phyloP scores from a whole-genome alignment of 2,797 vertebrate species.

The Poecile montanus region DNA sequence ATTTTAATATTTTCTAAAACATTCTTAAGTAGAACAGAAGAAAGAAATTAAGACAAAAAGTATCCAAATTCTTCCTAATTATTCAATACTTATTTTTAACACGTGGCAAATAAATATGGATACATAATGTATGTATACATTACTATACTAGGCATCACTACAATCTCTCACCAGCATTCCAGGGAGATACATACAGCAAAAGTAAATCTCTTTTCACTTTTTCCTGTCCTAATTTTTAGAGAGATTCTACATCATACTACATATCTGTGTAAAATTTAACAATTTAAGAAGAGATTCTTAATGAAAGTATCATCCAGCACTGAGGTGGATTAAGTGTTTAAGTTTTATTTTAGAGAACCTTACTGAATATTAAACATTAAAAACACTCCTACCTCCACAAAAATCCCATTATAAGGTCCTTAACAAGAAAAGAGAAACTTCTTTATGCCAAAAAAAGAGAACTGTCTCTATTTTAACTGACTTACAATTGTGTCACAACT shows the following conservation, averaged over 20 bases:
- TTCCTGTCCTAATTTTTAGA: not conserved
- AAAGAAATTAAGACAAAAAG: not conserved
- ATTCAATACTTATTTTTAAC: not conserved
- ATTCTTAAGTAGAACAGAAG: not conserved
- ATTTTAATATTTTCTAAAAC: not conserved
- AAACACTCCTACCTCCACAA: not conserved
- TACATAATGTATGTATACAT: not conserved
- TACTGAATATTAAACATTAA: not conserved
- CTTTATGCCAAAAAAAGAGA: not conserved
- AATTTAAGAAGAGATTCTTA: not conserved
- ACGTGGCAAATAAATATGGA: accelerated
- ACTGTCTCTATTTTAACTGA: not conserved
- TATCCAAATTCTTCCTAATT: not conserved
- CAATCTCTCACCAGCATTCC: not conserved
- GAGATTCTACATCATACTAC: not conserved
- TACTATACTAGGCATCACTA: not conserved
- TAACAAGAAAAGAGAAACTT: not conserved
- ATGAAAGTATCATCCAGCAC: not conserved
- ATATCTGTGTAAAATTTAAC: not conserved
- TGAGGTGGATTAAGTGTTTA: not conserved
- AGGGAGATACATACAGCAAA: not conserved
- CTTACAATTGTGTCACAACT: not conserved
- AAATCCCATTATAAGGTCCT: not conserved
- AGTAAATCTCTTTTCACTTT: not conserved
- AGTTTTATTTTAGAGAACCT: not conserved